phyloP scores from a whole-genome alignment of 1,140 invertebrate genomes.

The Zaprionus inermis region DNA sequence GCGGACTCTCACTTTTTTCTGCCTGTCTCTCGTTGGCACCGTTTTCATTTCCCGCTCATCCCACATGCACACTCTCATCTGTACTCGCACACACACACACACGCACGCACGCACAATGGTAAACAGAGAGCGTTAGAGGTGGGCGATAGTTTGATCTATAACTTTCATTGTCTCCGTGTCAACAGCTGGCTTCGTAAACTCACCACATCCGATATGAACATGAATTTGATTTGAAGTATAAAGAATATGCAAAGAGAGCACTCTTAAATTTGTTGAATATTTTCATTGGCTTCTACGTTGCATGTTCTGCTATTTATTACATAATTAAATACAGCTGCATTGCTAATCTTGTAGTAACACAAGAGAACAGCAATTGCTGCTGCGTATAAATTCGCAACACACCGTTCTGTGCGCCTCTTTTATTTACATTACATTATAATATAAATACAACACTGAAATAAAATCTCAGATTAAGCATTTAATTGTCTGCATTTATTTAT shows the following conservation, averaged over 20 bases:
- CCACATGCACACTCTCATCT: not conserved
- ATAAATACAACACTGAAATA: too few relatives aligned
- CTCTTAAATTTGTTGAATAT: not conserved
- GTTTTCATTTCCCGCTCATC: slow-evolving; percentile 35
- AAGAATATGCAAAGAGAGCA: not conserved
- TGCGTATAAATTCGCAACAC: too few relatives aligned
- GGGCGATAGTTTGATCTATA: slow-evolving; percentile 40
- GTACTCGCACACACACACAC: slow-evolving; percentile 1
- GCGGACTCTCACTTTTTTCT: slow-evolving; percentile 27
- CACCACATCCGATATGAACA: slow-evolving; percentile 7
- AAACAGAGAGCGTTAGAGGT: slow-evolving; percentile 44
- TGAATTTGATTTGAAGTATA: slow-evolving; percentile 12
- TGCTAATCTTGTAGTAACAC: too few relatives aligned
- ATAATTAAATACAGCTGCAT: too few relatives aligned
- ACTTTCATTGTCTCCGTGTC: slow-evolving; percentile 19
- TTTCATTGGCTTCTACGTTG: not conserved
- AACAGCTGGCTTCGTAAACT: slow-evolving; percentile 18
- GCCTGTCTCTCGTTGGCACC: slow-evolving; percentile 27
- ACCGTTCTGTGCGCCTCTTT: too few relatives aligned
- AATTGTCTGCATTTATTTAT: not conserved
- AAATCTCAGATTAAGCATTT: too few relatives aligned
- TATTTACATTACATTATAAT: too few relatives aligned
- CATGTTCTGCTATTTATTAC: too few relatives aligned
- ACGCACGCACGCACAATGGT: slow-evolving; percentile 23
- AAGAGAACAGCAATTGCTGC: too few relatives aligned